A percentile compares a stretch with the other conserved stretches of the same genome.
These are phyloP conservation scores for Hydrolagus colliei DNA, from an alignment of 2,797 vertebrate genomes.

Conservation along the genomic window DNA sequence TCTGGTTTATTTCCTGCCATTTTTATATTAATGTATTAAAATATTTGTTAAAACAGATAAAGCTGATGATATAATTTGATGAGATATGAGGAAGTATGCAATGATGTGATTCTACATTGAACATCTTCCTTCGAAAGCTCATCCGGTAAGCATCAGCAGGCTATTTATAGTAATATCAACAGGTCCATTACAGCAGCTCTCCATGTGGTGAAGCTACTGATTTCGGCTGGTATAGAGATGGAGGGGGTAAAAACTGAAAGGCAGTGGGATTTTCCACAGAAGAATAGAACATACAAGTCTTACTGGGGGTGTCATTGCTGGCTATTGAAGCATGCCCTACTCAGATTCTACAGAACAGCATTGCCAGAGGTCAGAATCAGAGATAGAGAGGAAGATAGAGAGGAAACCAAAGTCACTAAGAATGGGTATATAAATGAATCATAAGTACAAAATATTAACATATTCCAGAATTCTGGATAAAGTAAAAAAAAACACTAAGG, in stretches of 20 bases:
- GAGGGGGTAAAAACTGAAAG: neutral
- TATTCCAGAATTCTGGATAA: neutral
- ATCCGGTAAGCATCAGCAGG: too few relatives aligned
- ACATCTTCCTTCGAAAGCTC: too few relatives aligned
- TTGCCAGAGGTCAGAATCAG: neutral
- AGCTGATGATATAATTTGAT: too few relatives aligned
- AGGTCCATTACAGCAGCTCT: neutral
- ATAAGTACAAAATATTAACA: neutral
- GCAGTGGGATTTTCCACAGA: neutral
- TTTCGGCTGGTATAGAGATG: neutral
- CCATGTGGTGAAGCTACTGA: neutral
- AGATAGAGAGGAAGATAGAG: too few relatives aligned
- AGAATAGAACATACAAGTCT: neutral
- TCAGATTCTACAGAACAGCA: neutral
- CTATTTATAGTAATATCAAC: too few relatives aligned
- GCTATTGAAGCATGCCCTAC: neutral
- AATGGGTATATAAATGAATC: neutral
- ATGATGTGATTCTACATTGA: too few relatives aligned
- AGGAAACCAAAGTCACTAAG: neutral
- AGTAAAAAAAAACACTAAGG: neutral
- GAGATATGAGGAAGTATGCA: too few relatives aligned
- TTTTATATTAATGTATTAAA: too few relatives aligned
- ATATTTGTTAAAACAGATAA: too few relatives aligned
- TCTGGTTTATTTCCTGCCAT: constrained; percentile 33
- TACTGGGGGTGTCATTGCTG: too few relatives aligned